Percentiles rank a stretch among this genome's conserved stretches.
Evolutionary conservation across 2,113 vertebrate genomes (phyloP).

Genomic region (Microcebus lehilahytsara): DNA sequence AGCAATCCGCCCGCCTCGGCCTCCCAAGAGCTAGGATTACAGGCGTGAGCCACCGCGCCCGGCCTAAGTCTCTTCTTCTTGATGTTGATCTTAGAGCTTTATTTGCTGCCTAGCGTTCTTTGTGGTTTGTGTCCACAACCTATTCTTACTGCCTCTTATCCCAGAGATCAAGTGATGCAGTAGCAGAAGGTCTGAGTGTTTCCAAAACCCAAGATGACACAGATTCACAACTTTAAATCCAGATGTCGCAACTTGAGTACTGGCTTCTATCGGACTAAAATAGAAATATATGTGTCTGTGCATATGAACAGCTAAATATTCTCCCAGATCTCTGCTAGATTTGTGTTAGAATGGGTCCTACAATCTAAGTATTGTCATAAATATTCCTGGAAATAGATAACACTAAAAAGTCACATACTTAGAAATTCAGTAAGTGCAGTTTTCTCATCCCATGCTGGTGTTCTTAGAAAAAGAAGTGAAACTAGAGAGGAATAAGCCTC

Average conservation of each 20-base stretch:
- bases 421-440: not conserved
- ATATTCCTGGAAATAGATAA: not conserved
- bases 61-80: not conserved
- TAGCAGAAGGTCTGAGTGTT: not conserved
- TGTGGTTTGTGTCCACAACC: not conserved
- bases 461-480: constrained; percentile 20
- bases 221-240: not conserved
- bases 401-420: not conserved
- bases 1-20: too few relatives aligned
- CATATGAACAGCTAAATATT: not conserved
- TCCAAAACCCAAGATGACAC: not conserved
- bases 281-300: not conserved
- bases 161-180: not conserved
- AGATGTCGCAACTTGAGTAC: not conserved
- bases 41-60: too few relatives aligned
- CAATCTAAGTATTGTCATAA: not conserved
- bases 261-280: not conserved
- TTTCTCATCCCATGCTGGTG: not conserved
- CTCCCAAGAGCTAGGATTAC: too few relatives aligned
- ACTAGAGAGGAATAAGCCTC: not conserved
- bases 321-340: not conserved
- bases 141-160: not conserved
- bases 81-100: not conserved
- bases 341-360: not conserved
- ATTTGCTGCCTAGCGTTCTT: not conserved